phyloP scores from a whole-genome alignment of 2,888 invertebrate genomes.

The Apantesis nais region DNA sequence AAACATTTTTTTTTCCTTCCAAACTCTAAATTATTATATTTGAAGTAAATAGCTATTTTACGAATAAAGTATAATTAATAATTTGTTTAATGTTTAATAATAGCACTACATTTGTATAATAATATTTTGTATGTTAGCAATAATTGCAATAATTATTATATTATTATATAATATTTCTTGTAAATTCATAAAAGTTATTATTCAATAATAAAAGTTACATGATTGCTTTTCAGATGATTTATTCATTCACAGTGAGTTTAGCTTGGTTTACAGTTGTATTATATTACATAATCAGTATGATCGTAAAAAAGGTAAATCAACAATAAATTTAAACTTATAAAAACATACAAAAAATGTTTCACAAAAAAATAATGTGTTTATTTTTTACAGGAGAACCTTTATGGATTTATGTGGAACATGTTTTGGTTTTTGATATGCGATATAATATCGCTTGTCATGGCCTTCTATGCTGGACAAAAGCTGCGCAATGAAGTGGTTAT shows the following conservation, averaged over 20 bases:
- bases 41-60: no score
- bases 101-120: no score
- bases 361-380: neutral
- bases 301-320: constrained; percentile 5
- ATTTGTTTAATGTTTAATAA: no score
- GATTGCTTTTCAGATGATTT: constrained; percentile 1
- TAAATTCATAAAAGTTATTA: neutral
- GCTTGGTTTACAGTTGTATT: neutral
- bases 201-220: neutral
- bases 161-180: neutral
- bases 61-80: no score
- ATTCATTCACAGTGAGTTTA: neutral
- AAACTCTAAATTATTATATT: no score
- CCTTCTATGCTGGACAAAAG: constrained; percentile 9
- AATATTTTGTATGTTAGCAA: no score
- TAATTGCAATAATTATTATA: no score
- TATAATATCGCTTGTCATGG: neutral
- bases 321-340: neutral
- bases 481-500: neutral
- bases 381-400: constrained; percentile 7
- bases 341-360: no score
- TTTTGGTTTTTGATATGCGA: neutral
- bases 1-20: no score
- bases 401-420: neutral
- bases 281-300: constrained; percentile 1